Conservation (phyloP, 2,113 vertebrate genomes). For the Echinops telfairi region DNA sequence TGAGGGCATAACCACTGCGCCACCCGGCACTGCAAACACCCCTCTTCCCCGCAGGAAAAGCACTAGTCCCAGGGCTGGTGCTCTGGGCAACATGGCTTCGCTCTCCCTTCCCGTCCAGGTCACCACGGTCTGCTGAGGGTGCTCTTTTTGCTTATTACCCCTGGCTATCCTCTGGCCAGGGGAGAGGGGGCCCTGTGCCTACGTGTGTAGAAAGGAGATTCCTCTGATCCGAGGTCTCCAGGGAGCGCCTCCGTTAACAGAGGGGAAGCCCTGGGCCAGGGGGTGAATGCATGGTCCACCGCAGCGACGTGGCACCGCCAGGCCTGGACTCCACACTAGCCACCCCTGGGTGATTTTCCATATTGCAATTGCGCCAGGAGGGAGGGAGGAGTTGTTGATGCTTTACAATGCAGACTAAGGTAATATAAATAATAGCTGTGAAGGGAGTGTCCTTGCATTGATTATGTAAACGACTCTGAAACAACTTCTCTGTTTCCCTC, state of each 20-base stretch:
- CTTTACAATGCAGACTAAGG: background rate
- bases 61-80: background rate
- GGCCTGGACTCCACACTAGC: no score
- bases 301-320: background rate
- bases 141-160: background rate
- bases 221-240: background rate
- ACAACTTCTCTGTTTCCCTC: background rate
- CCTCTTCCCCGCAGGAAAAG: background rate
- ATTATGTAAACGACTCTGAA: background rate
- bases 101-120: background rate
- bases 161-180: no score
- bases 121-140: background rate
- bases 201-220: background rate
- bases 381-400: conserved; percentile 26
- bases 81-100: background rate
- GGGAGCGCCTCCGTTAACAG: background rate
- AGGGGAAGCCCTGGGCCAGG: background rate
- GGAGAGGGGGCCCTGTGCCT: no score
- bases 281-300: background rate
- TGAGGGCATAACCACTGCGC: background rate
- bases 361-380: background rate
- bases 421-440: background rate
- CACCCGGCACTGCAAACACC: background rate
- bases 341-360: conserved; percentile 28
- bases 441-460: background rate